Conservation (phyloP, 2,113 vertebrate species). For the Uropsilus gracilis region DNA sequence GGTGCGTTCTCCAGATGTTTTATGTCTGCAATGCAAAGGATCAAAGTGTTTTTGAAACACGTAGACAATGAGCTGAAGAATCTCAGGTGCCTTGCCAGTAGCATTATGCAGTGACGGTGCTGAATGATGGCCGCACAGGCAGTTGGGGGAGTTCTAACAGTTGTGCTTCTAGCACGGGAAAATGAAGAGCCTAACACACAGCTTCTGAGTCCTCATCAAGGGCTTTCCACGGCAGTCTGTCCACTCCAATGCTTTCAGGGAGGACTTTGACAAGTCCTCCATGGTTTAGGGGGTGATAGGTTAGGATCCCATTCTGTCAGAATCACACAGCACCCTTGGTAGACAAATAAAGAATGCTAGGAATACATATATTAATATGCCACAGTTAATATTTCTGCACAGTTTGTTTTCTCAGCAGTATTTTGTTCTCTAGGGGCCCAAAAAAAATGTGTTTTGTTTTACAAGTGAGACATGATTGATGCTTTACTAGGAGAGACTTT, state of each 20-base stretch:
- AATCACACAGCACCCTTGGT: slow-evolving; percentile 30
- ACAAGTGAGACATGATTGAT: slow-evolving; percentile 75
- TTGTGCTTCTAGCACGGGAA: background rate
- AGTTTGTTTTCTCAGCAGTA: slow-evolving; percentile 74
- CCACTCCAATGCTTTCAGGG: background rate
- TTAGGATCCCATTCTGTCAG: slow-evolving; percentile 4
- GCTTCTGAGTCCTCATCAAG: background rate
- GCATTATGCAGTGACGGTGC: background rate
- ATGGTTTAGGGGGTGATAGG: slow-evolving; percentile 52
- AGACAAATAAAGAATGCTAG: slow-evolving; percentile 21
- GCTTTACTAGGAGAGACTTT: slow-evolving; percentile 65
- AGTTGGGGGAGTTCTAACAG: background rate
- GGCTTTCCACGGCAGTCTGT: background rate
- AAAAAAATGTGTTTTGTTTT: slow-evolving; percentile 67
- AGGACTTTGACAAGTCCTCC: slow-evolving; percentile 18
- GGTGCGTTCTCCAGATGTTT: background rate
- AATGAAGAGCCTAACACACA: background rate
- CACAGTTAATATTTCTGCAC: slow-evolving; percentile 67
- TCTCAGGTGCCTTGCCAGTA: background rate
- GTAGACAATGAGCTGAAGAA: background rate
- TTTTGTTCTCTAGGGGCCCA: slow-evolving; percentile 70
- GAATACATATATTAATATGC: slow-evolving; percentile 28
- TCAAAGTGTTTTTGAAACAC: background rate
- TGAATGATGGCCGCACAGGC: background rate
- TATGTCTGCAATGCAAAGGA: background rate